Evolutionary conservation across 1,140 invertebrate genomes (phyloP), one percentile per base, ranked within the genome.

Genomic region (Mya arenaria): DNA sequence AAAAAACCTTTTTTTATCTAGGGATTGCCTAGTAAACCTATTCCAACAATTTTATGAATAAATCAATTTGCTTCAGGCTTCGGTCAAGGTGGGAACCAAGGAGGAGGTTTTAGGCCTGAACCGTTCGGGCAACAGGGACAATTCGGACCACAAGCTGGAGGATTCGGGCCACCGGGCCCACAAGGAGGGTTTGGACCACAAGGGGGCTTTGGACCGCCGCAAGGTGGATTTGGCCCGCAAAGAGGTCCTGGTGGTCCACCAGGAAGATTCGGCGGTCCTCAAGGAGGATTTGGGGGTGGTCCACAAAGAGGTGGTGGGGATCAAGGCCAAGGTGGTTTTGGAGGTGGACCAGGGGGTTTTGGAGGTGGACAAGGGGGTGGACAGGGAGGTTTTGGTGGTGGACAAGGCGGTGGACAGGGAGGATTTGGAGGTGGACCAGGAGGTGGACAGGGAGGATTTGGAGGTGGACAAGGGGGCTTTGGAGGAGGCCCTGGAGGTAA

Each of bases 401-500:
- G 25, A 52, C 17, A 23, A 52, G 48, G 48, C 2, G 19, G 19
- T 52, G 48, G 48, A 52, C 2, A 1, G 10, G 1, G 17, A 62
- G 55, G 55, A 8, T 56, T 56, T 56, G 55, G 55, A 56, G 6
- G 55, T 19, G 55, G 55, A 19, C 5, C 55, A 23, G 55, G 55
- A n/a, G n/a, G n/a, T 28, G 55, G 55, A 56, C n/a, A n/a, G n/a
- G 62, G 34, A 36, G 62, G 62, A 34, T 65, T 65, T 36, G 32
- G 62, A 34, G 4, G 17, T 52, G 48, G 48, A 4, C 41, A 48
- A 48, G 41, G 10, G 10, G 48, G 10, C 2, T 52, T 52, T 10
- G 48, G 48, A 17, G 17, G 1, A 52, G 17, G 1, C 19, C 17
- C 17, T 52, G 48, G 48, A 3, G 19, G 19, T 52, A 23, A 23